Percentiles rank a stretch among this genome's conserved stretches.
These are phyloP conservation scores for Phyllotis vaccarum DNA, from an alignment of 2,797 vertebrate genomes.

Conservation along the genomic window DNA sequence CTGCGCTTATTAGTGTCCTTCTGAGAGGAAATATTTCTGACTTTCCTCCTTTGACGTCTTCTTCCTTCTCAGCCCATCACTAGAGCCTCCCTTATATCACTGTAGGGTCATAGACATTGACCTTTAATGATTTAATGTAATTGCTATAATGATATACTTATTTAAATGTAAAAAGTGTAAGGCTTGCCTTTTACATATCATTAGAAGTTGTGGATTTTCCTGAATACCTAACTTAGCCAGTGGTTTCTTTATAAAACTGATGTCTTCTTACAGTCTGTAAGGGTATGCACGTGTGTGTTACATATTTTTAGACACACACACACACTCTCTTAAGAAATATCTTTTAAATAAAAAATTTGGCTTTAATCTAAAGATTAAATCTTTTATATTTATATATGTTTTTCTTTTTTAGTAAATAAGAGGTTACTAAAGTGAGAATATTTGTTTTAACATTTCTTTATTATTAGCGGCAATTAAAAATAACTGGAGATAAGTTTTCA, in stretches of 20 bases:
- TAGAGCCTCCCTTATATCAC: neutral
- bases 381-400: neutral
- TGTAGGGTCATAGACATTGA: neutral
- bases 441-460: neutral
- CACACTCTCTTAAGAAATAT: neutral
- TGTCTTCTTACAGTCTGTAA: neutral
- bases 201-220: neutral
- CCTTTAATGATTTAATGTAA: neutral
- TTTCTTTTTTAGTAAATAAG: neutral
- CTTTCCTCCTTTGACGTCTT: neutral
- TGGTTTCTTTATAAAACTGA: neutral
- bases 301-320: neutral
- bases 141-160: neutral
- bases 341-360: constrained; percentile 37
- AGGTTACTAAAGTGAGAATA: neutral
- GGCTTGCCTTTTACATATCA: neutral
- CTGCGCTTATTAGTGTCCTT: neutral
- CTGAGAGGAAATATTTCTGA: neutral
- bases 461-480: neutral
- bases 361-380: constrained; percentile 23
- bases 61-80: too few species aligned
- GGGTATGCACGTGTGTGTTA: neutral
- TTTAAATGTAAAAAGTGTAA: neutral
- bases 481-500: neutral
- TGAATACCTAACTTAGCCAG: neutral